Evolutionary conservation across 2,888 invertebrate genomes (phyloP).

Genomic region (Dastarcus helophoroides): DNA sequence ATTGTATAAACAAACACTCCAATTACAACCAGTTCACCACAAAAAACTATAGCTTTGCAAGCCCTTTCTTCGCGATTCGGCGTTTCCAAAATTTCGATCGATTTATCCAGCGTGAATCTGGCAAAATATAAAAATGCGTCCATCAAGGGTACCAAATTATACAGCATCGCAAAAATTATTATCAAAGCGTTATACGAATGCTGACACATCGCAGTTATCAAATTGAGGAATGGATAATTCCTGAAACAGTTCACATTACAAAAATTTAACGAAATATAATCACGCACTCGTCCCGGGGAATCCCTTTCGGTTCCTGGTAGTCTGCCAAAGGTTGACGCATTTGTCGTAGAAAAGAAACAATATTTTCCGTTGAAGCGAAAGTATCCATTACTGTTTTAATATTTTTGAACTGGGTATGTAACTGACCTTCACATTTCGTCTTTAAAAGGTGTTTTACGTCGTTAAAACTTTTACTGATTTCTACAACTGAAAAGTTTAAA

Average conservation of each 20-base stretch:
- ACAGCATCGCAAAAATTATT: slow-evolving; percentile 1
- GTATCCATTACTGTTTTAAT: too few relatives aligned
- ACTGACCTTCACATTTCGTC: too few relatives aligned
- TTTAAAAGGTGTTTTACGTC: too few relatives aligned
- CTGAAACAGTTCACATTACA: too few relatives aligned
- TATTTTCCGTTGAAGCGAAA: too few relatives aligned
- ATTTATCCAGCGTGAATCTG: slow-evolving; percentile 1
- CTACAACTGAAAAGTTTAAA: too few relatives aligned
- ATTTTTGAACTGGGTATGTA: too few relatives aligned
- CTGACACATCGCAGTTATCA: slow-evolving; percentile 1
- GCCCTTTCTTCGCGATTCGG: background rate
- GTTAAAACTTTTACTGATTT: too few relatives aligned
- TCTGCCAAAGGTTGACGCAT: slow-evolving; percentile 30
- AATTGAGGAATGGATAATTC: background rate
- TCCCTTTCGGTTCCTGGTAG: slow-evolving; percentile 29
- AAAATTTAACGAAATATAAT: too few relatives aligned
- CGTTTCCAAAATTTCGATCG: background rate
- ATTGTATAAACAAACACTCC: background rate
- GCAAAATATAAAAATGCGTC: slow-evolving; percentile 1
- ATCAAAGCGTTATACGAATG: slow-evolving; percentile 1
- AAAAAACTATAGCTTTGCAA: background rate
- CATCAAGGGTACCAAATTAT: background rate
- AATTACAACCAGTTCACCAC: background rate
- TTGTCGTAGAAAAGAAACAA: too few relatives aligned
- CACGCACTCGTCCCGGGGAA: slow-evolving; percentile 28